These are phyloP conservation scores for Nemapogon koenigi DNA, from an alignment of 2,888 invertebrate species.

Conservation along the genomic window DNA sequence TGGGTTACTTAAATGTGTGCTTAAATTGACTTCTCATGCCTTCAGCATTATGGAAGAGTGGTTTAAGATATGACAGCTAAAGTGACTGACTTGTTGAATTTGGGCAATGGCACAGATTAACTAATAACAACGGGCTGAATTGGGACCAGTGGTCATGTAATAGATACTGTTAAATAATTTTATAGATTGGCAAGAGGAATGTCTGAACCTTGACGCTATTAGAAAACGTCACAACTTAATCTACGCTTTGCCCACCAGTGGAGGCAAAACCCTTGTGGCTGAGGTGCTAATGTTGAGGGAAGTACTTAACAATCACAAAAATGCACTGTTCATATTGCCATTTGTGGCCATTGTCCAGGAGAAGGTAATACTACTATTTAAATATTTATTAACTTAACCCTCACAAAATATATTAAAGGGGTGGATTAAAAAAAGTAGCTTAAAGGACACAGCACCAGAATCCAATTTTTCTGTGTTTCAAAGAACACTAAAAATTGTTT, in stretches of 20 bases:
- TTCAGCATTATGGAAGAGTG: background rate
- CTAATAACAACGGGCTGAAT: too few species aligned
- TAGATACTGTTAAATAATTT: constrained; percentile 16
- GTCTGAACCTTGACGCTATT: constrained; percentile 80
- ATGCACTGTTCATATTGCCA: constrained; percentile 90
- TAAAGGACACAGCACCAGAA: too few species aligned
- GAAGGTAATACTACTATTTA: too few species aligned
- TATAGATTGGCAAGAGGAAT: constrained; percentile 94
- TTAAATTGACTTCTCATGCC: background rate
- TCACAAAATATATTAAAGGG: too few species aligned
- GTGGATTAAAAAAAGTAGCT: too few species aligned
- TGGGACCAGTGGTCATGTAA: too few species aligned
- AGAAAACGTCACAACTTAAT: constrained; percentile 79
- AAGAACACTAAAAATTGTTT: background rate
- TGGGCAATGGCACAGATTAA: too few species aligned
- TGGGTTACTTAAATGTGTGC: background rate
- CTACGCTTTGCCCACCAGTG: constrained; percentile 94
- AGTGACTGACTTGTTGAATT: too few species aligned
- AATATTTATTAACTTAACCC: too few species aligned
- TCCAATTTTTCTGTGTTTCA: background rate
- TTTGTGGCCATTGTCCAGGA: constrained; percentile 98
- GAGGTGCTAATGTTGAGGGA: constrained; percentile 92
- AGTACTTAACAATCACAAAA: constrained; percentile 78
- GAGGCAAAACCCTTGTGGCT: constrained; percentile 96
- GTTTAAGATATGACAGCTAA: too few species aligned